Evolutionary conservation across 2,113 vertebrate species (phyloP), one percentile per base, ranked within the genome.

Genomic region (Marcusenius ussheri): DNA sequence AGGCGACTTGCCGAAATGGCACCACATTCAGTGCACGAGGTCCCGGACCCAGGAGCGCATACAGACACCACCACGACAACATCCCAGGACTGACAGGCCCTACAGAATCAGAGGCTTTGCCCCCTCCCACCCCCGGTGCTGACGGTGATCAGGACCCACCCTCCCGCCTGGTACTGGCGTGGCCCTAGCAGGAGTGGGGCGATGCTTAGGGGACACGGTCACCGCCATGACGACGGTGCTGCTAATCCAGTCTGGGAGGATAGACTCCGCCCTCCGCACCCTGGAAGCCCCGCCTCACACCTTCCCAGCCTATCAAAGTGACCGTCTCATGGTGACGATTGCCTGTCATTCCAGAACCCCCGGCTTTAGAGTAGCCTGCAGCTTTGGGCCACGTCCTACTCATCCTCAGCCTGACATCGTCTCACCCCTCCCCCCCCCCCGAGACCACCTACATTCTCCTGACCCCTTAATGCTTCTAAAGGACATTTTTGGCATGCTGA

Each of bases 311-410:
- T 92, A 91, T 90, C 92, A 27, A 85, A 92, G 94, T 95, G 93
- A 94, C 93, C 94, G 92, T 88, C 94, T 93, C 93, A 93, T 94
- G 92, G 93, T 90, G 90, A 91, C 94, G 94, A 95, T 94, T 94
- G 93, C 94, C 90, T 95, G 92, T 93, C 94, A 94, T 94, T 93
- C 93, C 94, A 93, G 91, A 92, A 92, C 91, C 91, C 89, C 90
- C 91, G 24, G 77, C 89, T 45, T 45, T 86, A 46, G 84, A 19
- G 88, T 90, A 91, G 88, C 92, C 92, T 70, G 6, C 1, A 92
- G 93, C 93, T 85, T 92, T 84, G 91, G 94, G 93, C 91, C 93
- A 94, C 94, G 94, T 93, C 94, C 95, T 94, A 92, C 91, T 62
- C 58, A 9, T n/a, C n/a, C n/a, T n/a, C 93, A 93, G 92, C 93